Evolutionary conservation across 2,888 invertebrate species (phyloP).

Genomic region (Bhutanitis thaidina): DNA sequence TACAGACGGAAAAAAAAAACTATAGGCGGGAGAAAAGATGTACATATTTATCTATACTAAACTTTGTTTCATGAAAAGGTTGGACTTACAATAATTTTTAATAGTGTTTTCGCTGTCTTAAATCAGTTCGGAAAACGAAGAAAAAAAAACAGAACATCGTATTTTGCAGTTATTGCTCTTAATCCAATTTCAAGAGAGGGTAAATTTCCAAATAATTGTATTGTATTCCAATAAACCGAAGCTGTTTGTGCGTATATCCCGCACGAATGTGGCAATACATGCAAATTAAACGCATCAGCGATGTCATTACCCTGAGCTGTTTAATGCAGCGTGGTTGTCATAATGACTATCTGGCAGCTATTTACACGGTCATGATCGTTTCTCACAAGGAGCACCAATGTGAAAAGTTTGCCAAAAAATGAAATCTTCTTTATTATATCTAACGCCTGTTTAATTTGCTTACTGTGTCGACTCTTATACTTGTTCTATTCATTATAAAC

Average conservation of each 20-base stretch:
- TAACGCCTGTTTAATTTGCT: neutral
- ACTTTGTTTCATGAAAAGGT: too few relatives aligned
- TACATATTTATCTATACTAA: too few relatives aligned
- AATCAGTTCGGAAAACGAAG: too few relatives aligned
- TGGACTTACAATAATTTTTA: too few relatives aligned
- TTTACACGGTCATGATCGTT: conserved; percentile 59
- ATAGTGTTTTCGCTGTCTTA: too few relatives aligned
- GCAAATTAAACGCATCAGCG: conserved; percentile 69
- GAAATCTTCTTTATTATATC: conserved; percentile 20
- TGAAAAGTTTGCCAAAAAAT: conserved; percentile 25
- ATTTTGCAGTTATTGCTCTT: neutral
- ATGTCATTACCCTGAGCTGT: conserved; percentile 72
- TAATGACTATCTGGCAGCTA: conserved; percentile 60
- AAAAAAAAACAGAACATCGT: too few relatives aligned
- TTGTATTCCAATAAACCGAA: conserved; percentile 6
- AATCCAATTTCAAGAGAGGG: neutral
- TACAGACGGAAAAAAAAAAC: too few relatives aligned
- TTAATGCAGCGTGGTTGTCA: conserved; percentile 57
- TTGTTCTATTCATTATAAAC: too few relatives aligned
- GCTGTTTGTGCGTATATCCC: conserved; percentile 6
- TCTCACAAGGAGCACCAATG: conserved; percentile 35
- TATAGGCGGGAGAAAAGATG: too few relatives aligned
- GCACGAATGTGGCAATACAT: conserved; percentile 40
- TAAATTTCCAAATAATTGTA: neutral
- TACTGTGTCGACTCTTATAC: too few relatives aligned